These are phyloP conservation scores for Papilio aristodemus DNA, from an alignment of 1,140 invertebrate species.

Conservation along the genomic window DNA sequence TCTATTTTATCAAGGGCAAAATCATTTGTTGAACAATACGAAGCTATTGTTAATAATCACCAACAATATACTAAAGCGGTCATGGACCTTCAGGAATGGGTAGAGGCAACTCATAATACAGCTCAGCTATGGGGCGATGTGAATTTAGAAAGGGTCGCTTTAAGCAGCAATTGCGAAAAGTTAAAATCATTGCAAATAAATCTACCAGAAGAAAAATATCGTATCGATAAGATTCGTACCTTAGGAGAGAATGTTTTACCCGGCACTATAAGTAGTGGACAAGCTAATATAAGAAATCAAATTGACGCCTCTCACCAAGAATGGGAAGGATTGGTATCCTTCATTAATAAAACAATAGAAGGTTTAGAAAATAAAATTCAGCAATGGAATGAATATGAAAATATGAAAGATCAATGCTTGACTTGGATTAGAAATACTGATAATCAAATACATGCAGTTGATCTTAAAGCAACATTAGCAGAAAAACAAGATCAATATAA, in stretches of 20 bases:
- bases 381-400: constrained; percentile 95
- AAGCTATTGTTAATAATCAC: constrained; percentile 94
- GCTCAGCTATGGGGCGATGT: constrained; percentile 92
- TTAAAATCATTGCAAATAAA: constrained; percentile 90
- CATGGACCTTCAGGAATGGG: constrained; percentile 93
- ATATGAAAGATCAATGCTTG: constrained; percentile 90
- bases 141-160: constrained; percentile 91
- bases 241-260: constrained; percentile 95
- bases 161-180: constrained; percentile 95
- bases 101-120: constrained; percentile 93
- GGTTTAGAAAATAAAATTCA: constrained; percentile 90
- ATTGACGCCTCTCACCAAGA: constrained; percentile 93
- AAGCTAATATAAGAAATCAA: constrained; percentile 91
- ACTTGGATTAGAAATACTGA: constrained; percentile 95
- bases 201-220: constrained; percentile 91
- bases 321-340: constrained; percentile 91
- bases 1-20: constrained; percentile 85
- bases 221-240: constrained; percentile 88
- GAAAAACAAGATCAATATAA: constrained; percentile 94
- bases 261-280: constrained; percentile 91
- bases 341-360: constrained; percentile 88
- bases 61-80: constrained; percentile 95
- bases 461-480: constrained; percentile 89
- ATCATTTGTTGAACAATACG: constrained; percentile 89
- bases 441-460: constrained; percentile 91